Conservation (phyloP, 2,888 invertebrate genomes). For the Mylabris sibirica region DNA sequence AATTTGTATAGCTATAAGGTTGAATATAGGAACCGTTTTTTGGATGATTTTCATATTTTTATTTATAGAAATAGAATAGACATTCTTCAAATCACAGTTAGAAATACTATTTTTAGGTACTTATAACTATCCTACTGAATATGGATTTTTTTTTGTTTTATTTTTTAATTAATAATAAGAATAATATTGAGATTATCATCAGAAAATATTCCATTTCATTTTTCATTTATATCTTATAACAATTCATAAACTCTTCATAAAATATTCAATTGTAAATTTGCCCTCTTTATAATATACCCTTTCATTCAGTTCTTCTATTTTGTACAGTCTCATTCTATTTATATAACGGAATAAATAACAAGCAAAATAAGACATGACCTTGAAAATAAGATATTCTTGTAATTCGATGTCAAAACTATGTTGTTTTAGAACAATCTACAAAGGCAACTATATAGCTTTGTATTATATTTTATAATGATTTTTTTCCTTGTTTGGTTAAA, state of each 20-base stretch:
- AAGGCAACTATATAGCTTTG: constrained; percentile 43
- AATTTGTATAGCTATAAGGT: background rate
- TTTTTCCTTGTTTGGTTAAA: constrained; percentile 18
- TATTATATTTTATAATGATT: constrained; percentile 31
- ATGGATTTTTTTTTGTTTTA: constrained; percentile 30
- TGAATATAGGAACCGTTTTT: constrained; percentile 19
- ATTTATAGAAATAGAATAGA: constrained; percentile 53
- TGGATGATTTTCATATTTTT: constrained; percentile 26
- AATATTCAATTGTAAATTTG: constrained; percentile 10
- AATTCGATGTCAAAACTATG: background rate
- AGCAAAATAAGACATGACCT: constrained; percentile 15
- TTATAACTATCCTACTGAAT: constrained; percentile 38
- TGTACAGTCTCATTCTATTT: constrained; percentile 13
- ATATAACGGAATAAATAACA: background rate
- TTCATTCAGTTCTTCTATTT: constrained; percentile 4
- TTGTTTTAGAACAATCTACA: constrained; percentile 16
- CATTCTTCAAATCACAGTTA: constrained; percentile 57
- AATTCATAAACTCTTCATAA: constrained; percentile 25
- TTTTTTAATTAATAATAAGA: background rate
- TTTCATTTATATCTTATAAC: constrained; percentile 13
- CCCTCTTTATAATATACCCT: constrained; percentile 7
- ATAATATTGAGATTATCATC: constrained; percentile 16
- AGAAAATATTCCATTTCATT: constrained; percentile 29
- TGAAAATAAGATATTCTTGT: background rate
- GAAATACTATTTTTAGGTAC: constrained; percentile 49